These are phyloP conservation scores for Pycnomerus fuliginosus DNA, from an alignment of 2,888 invertebrate genomes.

Conservation along the genomic window DNA sequence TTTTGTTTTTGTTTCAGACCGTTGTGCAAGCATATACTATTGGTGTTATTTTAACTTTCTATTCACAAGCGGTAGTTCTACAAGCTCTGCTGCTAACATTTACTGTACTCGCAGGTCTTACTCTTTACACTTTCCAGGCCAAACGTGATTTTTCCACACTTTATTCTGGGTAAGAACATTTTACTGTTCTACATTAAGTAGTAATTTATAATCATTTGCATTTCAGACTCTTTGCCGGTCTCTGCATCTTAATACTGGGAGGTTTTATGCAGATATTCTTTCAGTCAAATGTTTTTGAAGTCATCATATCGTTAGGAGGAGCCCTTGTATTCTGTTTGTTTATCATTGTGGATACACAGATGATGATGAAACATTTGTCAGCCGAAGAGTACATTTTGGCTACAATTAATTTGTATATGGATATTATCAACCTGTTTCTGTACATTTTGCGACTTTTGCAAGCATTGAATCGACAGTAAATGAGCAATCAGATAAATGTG, in stretches of 20 bases:
- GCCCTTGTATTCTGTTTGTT: constrained; percentile 77
- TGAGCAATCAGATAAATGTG: too few relatives aligned
- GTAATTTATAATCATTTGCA: constrained; percentile 15
- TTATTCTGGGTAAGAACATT: constrained; percentile 66
- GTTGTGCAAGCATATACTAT: constrained; percentile 75
- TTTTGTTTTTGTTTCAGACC: constrained; percentile 58
- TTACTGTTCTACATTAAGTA: neutral
- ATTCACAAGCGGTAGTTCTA: constrained; percentile 71
- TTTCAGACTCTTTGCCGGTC: constrained; percentile 65
- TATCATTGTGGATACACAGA: constrained; percentile 82
- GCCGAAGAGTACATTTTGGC: constrained; percentile 85
- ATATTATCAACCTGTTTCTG: constrained; percentile 83
- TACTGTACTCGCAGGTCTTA: constrained; percentile 71
- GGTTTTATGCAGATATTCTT: constrained; percentile 74
- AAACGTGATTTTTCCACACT: constrained; percentile 80
- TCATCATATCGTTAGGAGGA: constrained; percentile 71
- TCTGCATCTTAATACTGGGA: constrained; percentile 68
- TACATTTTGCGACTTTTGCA: constrained; percentile 75
- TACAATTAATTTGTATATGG: constrained; percentile 82
- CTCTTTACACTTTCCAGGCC: constrained; percentile 81
- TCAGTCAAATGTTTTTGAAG: constrained; percentile 69
- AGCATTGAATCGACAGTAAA: constrained; percentile 58
- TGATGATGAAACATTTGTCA: constrained; percentile 76
- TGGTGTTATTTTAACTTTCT: constrained; percentile 77
- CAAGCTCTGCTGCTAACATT: constrained; percentile 78